phyloP scores from a whole-genome alignment of 1,140 invertebrate genomes.

The Leptopilina clavipes region DNA sequence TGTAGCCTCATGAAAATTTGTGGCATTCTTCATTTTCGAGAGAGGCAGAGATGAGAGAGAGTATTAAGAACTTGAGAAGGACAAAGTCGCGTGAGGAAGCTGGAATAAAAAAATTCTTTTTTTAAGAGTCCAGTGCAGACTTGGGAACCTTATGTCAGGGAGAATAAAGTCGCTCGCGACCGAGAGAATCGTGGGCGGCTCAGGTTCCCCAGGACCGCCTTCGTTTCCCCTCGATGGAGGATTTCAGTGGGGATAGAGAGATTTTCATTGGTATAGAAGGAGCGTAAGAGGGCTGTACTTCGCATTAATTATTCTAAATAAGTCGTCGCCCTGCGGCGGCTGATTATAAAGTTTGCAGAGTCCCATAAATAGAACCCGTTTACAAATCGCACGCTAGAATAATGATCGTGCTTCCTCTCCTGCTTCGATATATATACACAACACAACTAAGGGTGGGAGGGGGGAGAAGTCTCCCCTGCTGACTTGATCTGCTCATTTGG shows the following conservation, averaged over 20 bases:
- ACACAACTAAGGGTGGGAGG: background rate
- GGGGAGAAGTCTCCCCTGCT: slow-evolving; percentile 7
- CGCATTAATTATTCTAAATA: slow-evolving; percentile 75
- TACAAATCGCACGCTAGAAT: slow-evolving; percentile 66
- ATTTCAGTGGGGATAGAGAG: slow-evolving; percentile 47
- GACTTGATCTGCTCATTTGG: slow-evolving; percentile 26
- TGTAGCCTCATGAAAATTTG: background rate
- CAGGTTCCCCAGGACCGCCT: slow-evolving; percentile 54
- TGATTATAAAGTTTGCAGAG: slow-evolving; percentile 73
- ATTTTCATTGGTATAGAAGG: slow-evolving; percentile 58
- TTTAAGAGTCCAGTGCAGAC: background rate
- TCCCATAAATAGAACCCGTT: slow-evolving; percentile 74
- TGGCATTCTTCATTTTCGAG: background rate
- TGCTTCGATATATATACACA: background rate
- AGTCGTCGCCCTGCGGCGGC: slow-evolving; percentile 70
- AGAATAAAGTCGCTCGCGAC: background rate
- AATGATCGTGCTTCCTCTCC: slow-evolving; percentile 55
- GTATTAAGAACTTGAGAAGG: background rate
- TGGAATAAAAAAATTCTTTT: slow-evolving; percentile 26
- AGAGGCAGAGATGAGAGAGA: background rate
- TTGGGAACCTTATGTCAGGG: background rate
- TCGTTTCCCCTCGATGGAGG: slow-evolving; percentile 54
- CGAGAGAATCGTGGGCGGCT: slow-evolving; percentile 53
- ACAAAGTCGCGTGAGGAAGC: background rate
- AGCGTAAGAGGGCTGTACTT: slow-evolving; percentile 53